Evolutionary conservation across 2,888 invertebrate species (phyloP).

Genomic region (Tiphia femorata): DNA sequence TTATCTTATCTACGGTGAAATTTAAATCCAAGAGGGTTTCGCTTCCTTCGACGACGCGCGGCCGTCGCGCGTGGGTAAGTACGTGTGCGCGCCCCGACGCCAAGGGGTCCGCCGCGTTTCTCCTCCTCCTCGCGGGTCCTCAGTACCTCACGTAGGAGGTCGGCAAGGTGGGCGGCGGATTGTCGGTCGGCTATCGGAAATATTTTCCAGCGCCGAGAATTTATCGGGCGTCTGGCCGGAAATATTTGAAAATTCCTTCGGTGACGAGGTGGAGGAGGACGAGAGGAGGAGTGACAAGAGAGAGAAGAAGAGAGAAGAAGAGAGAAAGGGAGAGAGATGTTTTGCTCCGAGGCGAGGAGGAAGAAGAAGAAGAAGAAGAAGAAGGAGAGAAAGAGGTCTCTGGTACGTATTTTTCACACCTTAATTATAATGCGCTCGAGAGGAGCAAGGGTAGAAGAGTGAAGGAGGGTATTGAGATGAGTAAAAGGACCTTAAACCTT

Average conservation of each 20-base stretch:
- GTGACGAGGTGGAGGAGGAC: conserved; percentile 33
- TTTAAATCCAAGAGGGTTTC: conserved; percentile 37
- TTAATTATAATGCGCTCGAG: conserved; percentile 40
- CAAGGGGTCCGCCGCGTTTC: background rate
- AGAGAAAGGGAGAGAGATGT: conserved; percentile 11
- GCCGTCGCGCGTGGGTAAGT: background rate
- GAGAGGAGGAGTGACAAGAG: conserved; percentile 14
- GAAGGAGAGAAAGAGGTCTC: background rate
- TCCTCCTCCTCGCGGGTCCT: conserved; percentile 7
- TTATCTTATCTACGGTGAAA: conserved; percentile 47
- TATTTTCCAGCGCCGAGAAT: conserved; percentile 61
- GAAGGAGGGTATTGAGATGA: too few species aligned
- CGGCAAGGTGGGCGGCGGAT: conserved; percentile 44
- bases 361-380: background rate
- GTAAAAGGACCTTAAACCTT: too few species aligned
- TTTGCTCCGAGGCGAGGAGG: background rate
- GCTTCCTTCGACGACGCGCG: background rate
- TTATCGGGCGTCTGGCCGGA: conserved; percentile 59
- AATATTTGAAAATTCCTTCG: conserved; percentile 63
- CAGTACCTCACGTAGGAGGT: conserved; percentile 38
- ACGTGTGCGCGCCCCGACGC: background rate
- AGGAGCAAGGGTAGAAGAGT: too few species aligned
- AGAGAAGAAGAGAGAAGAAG: conserved; percentile 6
- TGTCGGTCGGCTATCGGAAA: conserved; percentile 58
- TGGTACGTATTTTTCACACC: conserved; percentile 42